Percentiles rank a stretch among this genome's conserved stretches.
phyloP scores from a whole-genome alignment of 2,113 vertebrate species.

The Oenanthe oenanthe region DNA sequence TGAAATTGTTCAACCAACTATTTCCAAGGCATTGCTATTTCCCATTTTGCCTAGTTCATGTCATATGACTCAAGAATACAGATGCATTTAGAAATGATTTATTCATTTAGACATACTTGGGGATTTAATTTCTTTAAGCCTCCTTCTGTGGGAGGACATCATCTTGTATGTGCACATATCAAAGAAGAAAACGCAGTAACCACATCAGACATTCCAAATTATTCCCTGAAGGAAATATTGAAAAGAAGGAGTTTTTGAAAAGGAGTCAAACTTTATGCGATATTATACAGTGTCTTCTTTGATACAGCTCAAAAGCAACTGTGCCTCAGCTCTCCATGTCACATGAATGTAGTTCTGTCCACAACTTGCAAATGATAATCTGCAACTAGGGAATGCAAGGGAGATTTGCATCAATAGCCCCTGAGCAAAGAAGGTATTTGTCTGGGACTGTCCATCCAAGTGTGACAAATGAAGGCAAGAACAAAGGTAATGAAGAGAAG shows the following conservation, averaged over 20 bases:
- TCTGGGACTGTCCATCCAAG: neutral
- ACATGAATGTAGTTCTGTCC: neutral
- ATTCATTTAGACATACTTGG: neutral
- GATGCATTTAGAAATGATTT: neutral
- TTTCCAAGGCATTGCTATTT: neutral
- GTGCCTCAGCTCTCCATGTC: neutral
- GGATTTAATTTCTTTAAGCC: conserved; percentile 1
- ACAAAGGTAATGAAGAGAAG: neutral
- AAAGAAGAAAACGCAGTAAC: conserved; percentile 9
- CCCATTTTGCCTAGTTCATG: neutral
- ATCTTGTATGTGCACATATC: neutral
- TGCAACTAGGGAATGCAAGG: neutral
- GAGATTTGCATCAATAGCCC: neutral
- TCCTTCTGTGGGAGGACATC: neutral
- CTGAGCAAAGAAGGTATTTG: neutral
- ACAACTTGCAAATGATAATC: neutral
- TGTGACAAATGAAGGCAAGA: neutral
- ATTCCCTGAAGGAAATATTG: conserved; percentile 3
- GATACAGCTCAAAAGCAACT: neutral
- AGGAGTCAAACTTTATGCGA: neutral
- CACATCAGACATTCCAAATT: neutral
- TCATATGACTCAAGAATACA: neutral
- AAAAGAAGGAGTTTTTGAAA: neutral
- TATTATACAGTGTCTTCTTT: neutral
- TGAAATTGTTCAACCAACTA: neutral